phyloP scores from a whole-genome alignment of 2,797 vertebrate genomes.

The Sebastes matsubarae region DNA sequence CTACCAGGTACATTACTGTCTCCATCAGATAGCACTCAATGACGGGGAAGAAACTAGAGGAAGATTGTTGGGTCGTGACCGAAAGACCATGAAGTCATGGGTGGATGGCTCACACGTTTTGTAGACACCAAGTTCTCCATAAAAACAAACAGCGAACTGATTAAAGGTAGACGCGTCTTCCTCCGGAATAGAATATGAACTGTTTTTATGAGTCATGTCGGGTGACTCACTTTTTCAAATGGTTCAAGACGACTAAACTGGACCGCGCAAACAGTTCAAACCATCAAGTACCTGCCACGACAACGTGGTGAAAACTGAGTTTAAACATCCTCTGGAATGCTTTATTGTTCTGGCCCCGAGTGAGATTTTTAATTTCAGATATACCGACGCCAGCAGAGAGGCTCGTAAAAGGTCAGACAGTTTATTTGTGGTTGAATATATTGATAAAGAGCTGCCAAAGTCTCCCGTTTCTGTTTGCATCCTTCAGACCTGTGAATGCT shows the following conservation, averaged over 20 bases:
- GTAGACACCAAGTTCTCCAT: not conserved
- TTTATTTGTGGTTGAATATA: conserved; percentile 34
- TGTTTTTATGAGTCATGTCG: conserved; percentile 1
- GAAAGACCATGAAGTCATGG: not conserved
- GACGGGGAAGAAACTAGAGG: not conserved
- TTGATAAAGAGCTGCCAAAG: conserved; percentile 14
- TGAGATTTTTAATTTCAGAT: conserved; percentile 23
- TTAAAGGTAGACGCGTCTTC: not conserved
- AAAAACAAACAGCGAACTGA: conserved; percentile 11
- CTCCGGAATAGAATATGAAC: not conserved
- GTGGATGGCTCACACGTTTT: not conserved
- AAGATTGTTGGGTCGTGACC: not conserved
- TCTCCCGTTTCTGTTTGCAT: conserved; percentile 28
- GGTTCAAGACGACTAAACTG: not conserved
- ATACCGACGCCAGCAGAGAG: conserved; percentile 7
- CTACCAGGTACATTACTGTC: conserved; percentile 77
- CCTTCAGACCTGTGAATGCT: conserved; percentile 40
- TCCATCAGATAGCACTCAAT: not conserved
- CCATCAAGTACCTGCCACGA: no score
- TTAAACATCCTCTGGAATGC: conserved; percentile 19
- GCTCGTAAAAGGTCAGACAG: conserved; percentile 15
- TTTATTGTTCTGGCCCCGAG: not conserved
- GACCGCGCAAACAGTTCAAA: not conserved
- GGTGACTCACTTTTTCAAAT: not conserved
- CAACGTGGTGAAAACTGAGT: not conserved